Evolutionary conservation across 2,888 invertebrate species (phyloP), one percentile per base, ranked within the genome.

Genomic region (Ectemnius cavifrons): DNA sequence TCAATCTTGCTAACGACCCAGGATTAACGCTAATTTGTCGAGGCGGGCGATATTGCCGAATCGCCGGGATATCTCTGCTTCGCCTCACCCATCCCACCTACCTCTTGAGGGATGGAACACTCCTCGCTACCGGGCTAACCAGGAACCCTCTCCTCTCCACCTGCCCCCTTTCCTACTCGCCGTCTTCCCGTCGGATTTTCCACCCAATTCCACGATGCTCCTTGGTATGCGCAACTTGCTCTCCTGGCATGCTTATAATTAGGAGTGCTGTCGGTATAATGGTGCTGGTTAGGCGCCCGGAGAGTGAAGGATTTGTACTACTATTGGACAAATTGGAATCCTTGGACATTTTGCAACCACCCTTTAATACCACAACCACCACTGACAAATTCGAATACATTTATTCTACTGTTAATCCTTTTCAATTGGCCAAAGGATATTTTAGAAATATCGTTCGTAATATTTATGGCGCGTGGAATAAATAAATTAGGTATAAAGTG

Each of bases 11-110:
- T 88, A 89, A 90, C 87, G 87, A 89, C 86, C 79, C 75, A 68
- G 88, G 89, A 89, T 89, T 89, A 90, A 86, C 87, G 86, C 87
- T 89, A 89, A 89, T 90, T 90, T 88, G 88, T 88, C 88, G 85
- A 84, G 83, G 83, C 85, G 82, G 84, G 81, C 85, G 86, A 89
- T 89, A 89, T 89, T 89, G 85, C 88, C 85, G 85, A 89, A 89
- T 89, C 87, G 85, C 84, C 84, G 82, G 82, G 85, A 88, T 89
- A 89, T 86, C 87, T 83, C 69, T 45, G 72, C 52, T 14, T 70
- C 77, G 71, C 57, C 62, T 63, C 69, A 56, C 37, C 37, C 63
- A 57, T 59, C 56, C 16, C 20, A 6, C 52, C 52, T 28, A 18
- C 46, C 18, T 61, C 20, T 52, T 6, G 52, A 37, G 37, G 37